A percentile compares a stretch with the other conserved stretches of the same genome.
These are phyloP conservation scores for Psittacula derbiana DNA, from an alignment of 2,797 vertebrate genomes.

Conservation along the genomic window DNA sequence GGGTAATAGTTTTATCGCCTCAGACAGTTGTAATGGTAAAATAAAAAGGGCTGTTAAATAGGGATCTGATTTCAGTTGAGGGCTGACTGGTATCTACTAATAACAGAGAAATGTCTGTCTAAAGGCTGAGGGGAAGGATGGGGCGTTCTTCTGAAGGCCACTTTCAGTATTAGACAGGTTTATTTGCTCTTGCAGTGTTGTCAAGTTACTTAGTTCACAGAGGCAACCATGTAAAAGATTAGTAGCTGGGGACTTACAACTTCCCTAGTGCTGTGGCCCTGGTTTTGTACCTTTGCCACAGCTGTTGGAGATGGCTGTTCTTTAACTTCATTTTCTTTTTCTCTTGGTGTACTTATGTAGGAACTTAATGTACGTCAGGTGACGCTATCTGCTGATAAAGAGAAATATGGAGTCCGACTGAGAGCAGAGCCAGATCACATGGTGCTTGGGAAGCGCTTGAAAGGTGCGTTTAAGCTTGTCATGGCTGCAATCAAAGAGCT, in stretches of 20 bases:
- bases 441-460: conserved; percentile 94
- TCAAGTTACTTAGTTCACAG: fast-evolving
- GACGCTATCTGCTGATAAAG: conserved; percentile 92
- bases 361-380: conserved; percentile 93
- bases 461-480: conserved; percentile 90
- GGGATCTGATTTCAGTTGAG: background rate
- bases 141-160: background rate
- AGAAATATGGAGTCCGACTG: conserved; percentile 88
- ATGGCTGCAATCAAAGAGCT: conserved; percentile 90
- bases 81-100: background rate
- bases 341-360: conserved; percentile 62
- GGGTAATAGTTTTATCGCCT: background rate
- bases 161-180: background rate
- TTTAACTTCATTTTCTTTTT: background rate
- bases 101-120: background rate
- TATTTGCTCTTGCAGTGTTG: background rate
- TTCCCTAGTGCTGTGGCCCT: background rate
- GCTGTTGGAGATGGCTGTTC: background rate
- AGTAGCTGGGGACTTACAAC: fast-evolving
- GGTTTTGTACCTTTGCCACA: background rate
- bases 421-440: conserved; percentile 96
- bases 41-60: background rate
- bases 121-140: background rate
- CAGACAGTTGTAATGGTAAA: background rate
- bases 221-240: fast-evolving